Evolutionary conservation across 1,140 invertebrate species (phyloP).

Genomic region (Drosophila willistoni): DNA sequence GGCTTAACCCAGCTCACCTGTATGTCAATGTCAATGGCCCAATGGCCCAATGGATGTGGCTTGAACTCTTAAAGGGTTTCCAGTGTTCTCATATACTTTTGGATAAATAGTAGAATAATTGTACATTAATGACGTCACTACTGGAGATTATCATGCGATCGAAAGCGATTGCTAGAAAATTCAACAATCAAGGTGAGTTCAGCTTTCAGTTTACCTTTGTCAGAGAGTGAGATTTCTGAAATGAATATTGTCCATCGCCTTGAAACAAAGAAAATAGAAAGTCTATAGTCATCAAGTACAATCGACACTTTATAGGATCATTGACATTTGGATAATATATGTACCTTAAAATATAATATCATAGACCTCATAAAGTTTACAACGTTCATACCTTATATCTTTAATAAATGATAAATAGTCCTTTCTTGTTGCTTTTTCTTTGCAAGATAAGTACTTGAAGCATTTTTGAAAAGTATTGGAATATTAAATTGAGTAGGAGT

Average conservation of each 20-base stretch:
- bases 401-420: too few relatives aligned
- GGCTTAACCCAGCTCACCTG: not conserved
- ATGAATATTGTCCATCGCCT: not conserved
- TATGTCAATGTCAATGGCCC: constrained; percentile 72
- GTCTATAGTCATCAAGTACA: not conserved
- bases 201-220: too few relatives aligned
- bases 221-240: too few relatives aligned
- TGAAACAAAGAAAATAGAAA: not conserved
- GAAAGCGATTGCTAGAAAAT: constrained; percentile 75
- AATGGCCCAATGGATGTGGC: constrained; percentile 13
- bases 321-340: not conserved
- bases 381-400: too few relatives aligned
- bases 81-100: constrained; percentile 17
- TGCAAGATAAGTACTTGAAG: too few relatives aligned
- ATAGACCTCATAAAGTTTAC: too few relatives aligned
- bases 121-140: constrained; percentile 72
- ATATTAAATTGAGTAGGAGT: too few relatives aligned
- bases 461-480: too few relatives aligned
- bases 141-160: constrained; percentile 81
- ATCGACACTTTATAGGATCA: not conserved
- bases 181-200: constrained; percentile 76
- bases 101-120: constrained; percentile 29
- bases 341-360: too few relatives aligned
- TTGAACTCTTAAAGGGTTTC: constrained; percentile 43
- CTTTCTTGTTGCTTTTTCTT: too few relatives aligned